Evolutionary conservation across 1,140 invertebrate genomes (phyloP).

Genomic region (Tyrophagus putrescentiae): DNA sequence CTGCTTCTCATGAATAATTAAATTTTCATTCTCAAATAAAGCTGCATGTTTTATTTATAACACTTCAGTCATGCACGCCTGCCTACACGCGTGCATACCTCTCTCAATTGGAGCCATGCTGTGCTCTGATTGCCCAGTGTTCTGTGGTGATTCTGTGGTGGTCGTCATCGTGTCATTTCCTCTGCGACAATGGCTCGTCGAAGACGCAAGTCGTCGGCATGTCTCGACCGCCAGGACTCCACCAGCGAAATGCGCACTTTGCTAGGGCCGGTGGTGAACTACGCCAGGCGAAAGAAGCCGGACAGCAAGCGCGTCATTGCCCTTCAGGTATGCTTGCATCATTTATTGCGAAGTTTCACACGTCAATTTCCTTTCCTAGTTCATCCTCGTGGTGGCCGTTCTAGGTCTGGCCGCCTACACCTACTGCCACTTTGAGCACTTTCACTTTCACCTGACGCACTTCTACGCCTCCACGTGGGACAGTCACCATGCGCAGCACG

Average conservation of each 20-base stretch:
- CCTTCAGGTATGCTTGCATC: constrained; percentile 30
- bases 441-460: constrained; percentile 40
- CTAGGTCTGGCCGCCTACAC: constrained; percentile 33
- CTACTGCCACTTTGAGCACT: constrained; percentile 40
- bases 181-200: constrained; percentile 2
- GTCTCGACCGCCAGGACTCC: neutral
- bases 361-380: constrained; percentile 29
- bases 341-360: neutral
- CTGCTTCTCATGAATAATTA: too few species aligned
- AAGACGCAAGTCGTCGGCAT: neutral
- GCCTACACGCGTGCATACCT: too few species aligned
- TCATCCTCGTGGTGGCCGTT: constrained; percentile 29
- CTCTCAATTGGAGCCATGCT: too few species aligned
- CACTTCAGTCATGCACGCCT: too few species aligned
- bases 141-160: too few species aligned
- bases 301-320: constrained; percentile 32
- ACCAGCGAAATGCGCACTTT: neutral
- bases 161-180: too few species aligned
- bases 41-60: too few species aligned
- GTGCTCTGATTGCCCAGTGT: too few species aligned
- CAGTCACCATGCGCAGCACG: constrained; percentile 40
- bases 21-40: too few species aligned
- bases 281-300: constrained; percentile 37
- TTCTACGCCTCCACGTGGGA: constrained; percentile 39
- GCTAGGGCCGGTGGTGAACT: constrained; percentile 28